Evolutionary conservation across 2,888 invertebrate species (phyloP).

Genomic region (Agrotis puta): DNA sequence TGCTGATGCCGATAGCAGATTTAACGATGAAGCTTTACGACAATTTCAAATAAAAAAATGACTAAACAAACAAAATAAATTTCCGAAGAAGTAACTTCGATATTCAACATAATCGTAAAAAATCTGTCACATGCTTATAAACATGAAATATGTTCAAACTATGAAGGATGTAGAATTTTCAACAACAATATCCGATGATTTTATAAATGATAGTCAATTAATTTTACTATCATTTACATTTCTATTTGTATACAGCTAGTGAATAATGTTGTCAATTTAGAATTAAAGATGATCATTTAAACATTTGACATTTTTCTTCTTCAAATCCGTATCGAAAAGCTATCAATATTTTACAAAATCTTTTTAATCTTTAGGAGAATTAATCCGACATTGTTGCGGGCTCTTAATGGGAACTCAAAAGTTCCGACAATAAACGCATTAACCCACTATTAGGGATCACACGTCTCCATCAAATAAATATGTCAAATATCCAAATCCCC

Average conservation of each 20-base stretch:
- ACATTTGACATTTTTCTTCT: neutral
- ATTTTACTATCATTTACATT: slow-evolving; percentile 47
- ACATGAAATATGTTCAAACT: slow-evolving; percentile 4
- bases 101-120: neutral
- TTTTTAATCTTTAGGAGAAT: slow-evolving; percentile 48
- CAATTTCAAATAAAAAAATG: neutral
- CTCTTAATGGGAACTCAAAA: slow-evolving; percentile 82
- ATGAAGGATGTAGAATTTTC: slow-evolving; percentile 26
- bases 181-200: slow-evolving; percentile 20
- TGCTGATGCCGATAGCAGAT: slow-evolving; percentile 2
- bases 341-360: slow-evolving; percentile 24
- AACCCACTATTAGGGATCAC: slow-evolving; percentile 80
- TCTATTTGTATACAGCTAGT: neutral
- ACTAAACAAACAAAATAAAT: neutral
- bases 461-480: slow-evolving; percentile 68
- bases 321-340: neutral
- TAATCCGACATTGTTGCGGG: slow-evolving; percentile 76
- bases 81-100: neutral
- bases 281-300: slow-evolving; percentile 15
- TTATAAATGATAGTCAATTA: slow-evolving; percentile 34
- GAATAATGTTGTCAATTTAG: slow-evolving; percentile 30
- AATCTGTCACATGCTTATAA: neutral
- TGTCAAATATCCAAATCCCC: slow-evolving; percentile 75
- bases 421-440: slow-evolving; percentile 84
- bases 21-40: neutral